Base-by-base conservation (phyloP, 2,797 vertebrate species). In the Pseudochaenichthys georgianus region DNA sequence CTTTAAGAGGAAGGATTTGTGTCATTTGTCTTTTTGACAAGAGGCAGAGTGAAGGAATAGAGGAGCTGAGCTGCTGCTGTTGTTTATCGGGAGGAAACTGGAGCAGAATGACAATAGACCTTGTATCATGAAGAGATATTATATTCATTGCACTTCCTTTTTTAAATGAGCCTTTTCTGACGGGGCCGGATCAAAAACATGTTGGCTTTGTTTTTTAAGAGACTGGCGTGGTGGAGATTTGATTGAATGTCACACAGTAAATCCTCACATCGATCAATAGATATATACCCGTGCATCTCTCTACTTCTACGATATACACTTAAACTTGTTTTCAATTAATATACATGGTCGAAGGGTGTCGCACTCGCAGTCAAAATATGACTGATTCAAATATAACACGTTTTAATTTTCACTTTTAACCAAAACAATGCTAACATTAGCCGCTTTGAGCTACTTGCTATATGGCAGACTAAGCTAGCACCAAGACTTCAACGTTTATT, bases 21-120 rank as follows among this genome's bases (percentile, higher is more conserved):
- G 69, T 92, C 86, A 74, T 92, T 90, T 89, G 86, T 93, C 87
- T 90, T 88, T 84, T 43, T 88, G 88, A 91, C 88, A 89, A 80
- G 84, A 73, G 82, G 69, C 86, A 67, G 70, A 62, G 65, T 42
- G 53, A 75, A 80, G 82, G 75, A 85, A 81, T 51, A 71, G 84
- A 85, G 85, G 77, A 11, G 38, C 55, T 12, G 67, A 76, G 76
- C 64, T 58, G 67, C 77, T 75, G 9, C 5, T 51, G 78, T 77
- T 86, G 84, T 88, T 90, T 88, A 81, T 81, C 65, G 75, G 67
- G 52, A 61, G 66, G 65, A 84, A 78, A 71, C 70, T 78, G 50
- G 62, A 63, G 74, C 67, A 59, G 83, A 80, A 78, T 72, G 86
- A 86, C 67, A 87, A 87, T 61, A 73, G 75, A 85, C 74, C 67